Percentiles rank a stretch among this genome's conserved stretches.
Conservation (phyloP, 64 coral and sea anemone genomes). For the Stichodactyla mertensii region DNA sequence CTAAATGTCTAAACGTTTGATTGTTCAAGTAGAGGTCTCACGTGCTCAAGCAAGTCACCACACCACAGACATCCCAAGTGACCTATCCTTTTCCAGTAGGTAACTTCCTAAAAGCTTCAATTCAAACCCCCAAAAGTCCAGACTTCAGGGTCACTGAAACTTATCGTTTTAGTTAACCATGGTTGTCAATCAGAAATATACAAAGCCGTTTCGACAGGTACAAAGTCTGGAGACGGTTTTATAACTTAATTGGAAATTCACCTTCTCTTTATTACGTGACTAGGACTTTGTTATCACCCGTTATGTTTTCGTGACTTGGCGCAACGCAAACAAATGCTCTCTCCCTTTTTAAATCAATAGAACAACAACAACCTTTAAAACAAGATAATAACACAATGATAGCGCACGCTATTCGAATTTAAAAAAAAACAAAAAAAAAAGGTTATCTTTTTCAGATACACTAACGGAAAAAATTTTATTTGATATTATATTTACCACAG, state of each 20-base stretch:
- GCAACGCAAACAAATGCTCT: not conserved
- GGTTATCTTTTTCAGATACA: not conserved
- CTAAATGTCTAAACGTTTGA: not conserved
- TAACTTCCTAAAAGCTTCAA: not conserved
- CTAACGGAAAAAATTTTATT: not conserved
- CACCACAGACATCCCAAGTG: not conserved
- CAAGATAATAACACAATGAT: not conserved
- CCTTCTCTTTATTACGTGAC: not conserved
- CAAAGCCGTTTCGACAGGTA: not conserved
- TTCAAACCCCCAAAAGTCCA: not conserved
- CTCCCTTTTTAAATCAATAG: conserved; percentile 1
- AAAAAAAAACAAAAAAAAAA: not conserved
- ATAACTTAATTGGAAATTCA: not conserved
- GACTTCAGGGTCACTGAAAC: not conserved
- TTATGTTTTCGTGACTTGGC: conserved; percentile 6
- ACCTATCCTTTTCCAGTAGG: not conserved
- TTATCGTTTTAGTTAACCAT: not conserved
- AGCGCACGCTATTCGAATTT: not conserved
- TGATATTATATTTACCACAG: not conserved
- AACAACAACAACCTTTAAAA: not conserved
- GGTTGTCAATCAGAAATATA: not conserved
- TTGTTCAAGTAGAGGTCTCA: not conserved
- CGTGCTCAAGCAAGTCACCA: not conserved
- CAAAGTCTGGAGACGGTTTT: not conserved
- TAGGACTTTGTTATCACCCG: not conserved